Conservation (phyloP, 2,888 invertebrate genomes). For the Junonia oenone region DNA sequence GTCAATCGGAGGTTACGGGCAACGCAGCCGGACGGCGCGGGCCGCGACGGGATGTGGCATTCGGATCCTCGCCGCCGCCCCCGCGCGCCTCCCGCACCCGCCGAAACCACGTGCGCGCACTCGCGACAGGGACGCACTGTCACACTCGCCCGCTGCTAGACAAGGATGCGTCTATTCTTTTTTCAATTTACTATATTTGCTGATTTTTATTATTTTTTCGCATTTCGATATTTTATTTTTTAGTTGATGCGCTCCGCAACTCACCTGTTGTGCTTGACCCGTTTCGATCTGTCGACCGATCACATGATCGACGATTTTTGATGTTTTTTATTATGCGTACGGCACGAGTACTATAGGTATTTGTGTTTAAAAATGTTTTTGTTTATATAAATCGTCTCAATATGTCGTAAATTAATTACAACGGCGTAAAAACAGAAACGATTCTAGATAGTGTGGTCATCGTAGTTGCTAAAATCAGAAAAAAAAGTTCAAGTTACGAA, state of each 20-base stretch:
- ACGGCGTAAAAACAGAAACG: neutral
- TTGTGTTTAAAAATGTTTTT: neutral
- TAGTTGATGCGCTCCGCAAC: slow-evolving; percentile 76
- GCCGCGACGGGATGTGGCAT: slow-evolving; percentile 74
- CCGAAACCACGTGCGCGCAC: slow-evolving; percentile 71
- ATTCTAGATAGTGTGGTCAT: neutral
- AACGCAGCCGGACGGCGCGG: slow-evolving; percentile 75
- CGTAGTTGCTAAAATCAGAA: neutral
- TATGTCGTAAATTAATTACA: neutral
- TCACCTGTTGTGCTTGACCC: slow-evolving; percentile 80
- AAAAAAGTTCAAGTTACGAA: neutral
- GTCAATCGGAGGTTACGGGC: slow-evolving; percentile 79
- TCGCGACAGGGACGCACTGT: slow-evolving; percentile 51
- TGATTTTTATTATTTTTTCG: slow-evolving; percentile 79
- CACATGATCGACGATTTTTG: slow-evolving; percentile 70
- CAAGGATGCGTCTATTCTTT: slow-evolving; percentile 57
- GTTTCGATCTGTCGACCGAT: slow-evolving; percentile 70
- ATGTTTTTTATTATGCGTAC: slow-evolving; percentile 50
- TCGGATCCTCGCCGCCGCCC: slow-evolving; percentile 38
- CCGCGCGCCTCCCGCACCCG: slow-evolving; percentile 44
- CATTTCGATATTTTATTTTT: slow-evolving; percentile 80
- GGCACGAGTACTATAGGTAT: slow-evolving; percentile 9
- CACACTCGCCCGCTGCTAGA: slow-evolving; percentile 33
- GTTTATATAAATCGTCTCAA: neutral
- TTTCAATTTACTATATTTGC: slow-evolving; percentile 78